Conservation (phyloP, 2,797 vertebrate genomes). For the Petrocephalus sullivani region DNA sequence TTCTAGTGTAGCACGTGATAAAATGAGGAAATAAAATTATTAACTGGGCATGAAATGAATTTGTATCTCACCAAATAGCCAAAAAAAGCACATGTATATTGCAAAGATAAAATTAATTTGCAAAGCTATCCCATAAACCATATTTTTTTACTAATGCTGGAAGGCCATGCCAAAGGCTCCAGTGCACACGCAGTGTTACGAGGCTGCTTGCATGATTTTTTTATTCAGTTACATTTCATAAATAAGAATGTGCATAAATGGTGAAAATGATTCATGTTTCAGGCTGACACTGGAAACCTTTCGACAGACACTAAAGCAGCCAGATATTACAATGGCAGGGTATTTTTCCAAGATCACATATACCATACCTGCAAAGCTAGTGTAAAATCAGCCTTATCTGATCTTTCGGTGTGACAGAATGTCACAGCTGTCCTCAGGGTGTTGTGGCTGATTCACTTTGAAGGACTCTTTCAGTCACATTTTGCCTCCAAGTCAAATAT, state of each 20-base stretch:
- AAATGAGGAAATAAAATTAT: not conserved
- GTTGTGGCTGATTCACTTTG: not conserved
- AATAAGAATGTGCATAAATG: not conserved
- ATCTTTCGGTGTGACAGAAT: not conserved
- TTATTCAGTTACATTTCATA: not conserved
- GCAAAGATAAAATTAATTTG: not conserved
- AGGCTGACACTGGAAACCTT: not conserved
- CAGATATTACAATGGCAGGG: not conserved
- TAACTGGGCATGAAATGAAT: not conserved
- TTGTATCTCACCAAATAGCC: not conserved
- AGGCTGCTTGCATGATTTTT: not conserved
- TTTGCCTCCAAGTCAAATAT: conserved; percentile 10
- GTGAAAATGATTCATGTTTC: not conserved
- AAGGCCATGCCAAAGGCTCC: not conserved
- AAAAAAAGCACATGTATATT: not conserved
- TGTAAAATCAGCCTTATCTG: not conserved
- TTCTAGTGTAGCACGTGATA: not conserved
- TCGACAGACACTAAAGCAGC: not conserved
- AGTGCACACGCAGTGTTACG: not conserved
- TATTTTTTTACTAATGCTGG: not conserved
- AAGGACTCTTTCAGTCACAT: not conserved
- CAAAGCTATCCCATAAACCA: not conserved
- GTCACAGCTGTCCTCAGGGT: conserved; percentile 7
- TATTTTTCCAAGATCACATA: not conserved
- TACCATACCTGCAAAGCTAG: not conserved